A percentile compares a stretch with the other conserved stretches of the same genome.
Evolutionary conservation across 2,888 invertebrate genomes (phyloP).

Genomic region (Leucophora obtusa): DNA sequence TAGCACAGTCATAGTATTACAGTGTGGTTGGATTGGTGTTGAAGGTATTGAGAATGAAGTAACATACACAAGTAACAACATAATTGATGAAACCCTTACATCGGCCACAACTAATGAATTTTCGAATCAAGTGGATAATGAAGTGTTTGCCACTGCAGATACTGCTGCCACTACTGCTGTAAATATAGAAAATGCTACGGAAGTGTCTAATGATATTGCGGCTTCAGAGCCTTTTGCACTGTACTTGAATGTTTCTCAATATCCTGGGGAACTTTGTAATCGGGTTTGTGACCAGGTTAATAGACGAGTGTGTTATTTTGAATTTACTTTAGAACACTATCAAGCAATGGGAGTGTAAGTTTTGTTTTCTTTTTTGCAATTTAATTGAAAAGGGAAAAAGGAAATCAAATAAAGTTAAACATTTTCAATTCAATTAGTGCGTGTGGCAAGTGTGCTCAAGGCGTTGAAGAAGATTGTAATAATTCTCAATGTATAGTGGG

Average conservation of each 20-base stretch:
- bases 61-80: not conserved
- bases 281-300: constrained; percentile 67
- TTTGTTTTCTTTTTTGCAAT: too few species aligned
- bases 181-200: not conserved
- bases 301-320: constrained; percentile 76
- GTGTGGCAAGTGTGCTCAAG: constrained; percentile 78
- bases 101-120: constrained; percentile 45
- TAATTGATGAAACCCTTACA: constrained; percentile 38
- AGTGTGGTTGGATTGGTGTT: not conserved
- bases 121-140: constrained; percentile 44
- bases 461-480: constrained; percentile 76
- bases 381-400: constrained; percentile 10
- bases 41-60: not conserved
- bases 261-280: constrained; percentile 72
- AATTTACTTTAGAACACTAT: constrained; percentile 78
- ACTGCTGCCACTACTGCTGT: constrained; percentile 11
- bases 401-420: constrained; percentile 18
- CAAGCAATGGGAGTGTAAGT: constrained; percentile 78
- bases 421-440: constrained; percentile 72
- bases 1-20: not conserved
- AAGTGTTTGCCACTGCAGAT: constrained; percentile 18
- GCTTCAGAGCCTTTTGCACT: not conserved
- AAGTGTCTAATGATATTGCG: not conserved
- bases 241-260: constrained; percentile 61
- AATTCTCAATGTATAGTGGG: constrained; percentile 79